A percentile compares a stretch with the other conserved stretches of the same genome.
Evolutionary conservation across 2,888 invertebrate genomes (phyloP).

Genomic region (Ochlodes sylvanus): DNA sequence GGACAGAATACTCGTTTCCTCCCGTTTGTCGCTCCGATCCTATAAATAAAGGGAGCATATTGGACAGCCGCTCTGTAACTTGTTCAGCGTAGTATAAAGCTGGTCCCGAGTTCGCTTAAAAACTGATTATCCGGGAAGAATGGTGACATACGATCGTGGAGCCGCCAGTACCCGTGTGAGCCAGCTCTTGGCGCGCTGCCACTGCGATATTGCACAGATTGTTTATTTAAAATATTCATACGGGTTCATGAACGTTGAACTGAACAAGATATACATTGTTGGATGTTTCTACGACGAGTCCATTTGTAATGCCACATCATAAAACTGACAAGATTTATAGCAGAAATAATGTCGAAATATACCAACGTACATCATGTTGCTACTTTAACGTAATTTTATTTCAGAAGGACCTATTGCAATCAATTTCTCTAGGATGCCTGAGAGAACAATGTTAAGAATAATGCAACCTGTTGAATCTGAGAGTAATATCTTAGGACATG

Average conservation of each 20-base stretch:
- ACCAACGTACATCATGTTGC: too few species aligned
- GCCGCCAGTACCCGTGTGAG: not conserved
- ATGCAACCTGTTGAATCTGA: too few species aligned
- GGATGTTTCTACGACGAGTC: not conserved
- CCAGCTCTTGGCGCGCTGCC: conserved; percentile 24
- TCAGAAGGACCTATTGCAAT: too few species aligned
- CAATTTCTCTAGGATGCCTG: too few species aligned
- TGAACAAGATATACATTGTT: conserved; percentile 18
- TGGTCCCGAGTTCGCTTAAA: conserved; percentile 11
- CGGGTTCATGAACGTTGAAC: conserved; percentile 13
- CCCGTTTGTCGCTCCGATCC: not conserved
- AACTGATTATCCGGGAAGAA: conserved; percentile 18
- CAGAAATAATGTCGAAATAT: too few species aligned
- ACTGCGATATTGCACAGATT: conserved; percentile 23
- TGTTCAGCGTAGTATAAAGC: conserved; percentile 10
- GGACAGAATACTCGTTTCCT: not conserved
- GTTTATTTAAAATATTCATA: conserved; percentile 37
- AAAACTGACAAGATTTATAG: not conserved
- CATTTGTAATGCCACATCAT: not conserved
- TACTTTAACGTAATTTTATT: too few species aligned
- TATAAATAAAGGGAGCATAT: conserved; percentile 5
- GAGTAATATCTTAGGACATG: too few species aligned
- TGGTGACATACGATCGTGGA: conserved; percentile 15
- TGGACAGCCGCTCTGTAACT: conserved; percentile 9
- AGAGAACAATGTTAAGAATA: too few species aligned